Base-by-base conservation (phyloP, 2,888 invertebrate genomes). In the Pseudoips prasinana region DNA sequence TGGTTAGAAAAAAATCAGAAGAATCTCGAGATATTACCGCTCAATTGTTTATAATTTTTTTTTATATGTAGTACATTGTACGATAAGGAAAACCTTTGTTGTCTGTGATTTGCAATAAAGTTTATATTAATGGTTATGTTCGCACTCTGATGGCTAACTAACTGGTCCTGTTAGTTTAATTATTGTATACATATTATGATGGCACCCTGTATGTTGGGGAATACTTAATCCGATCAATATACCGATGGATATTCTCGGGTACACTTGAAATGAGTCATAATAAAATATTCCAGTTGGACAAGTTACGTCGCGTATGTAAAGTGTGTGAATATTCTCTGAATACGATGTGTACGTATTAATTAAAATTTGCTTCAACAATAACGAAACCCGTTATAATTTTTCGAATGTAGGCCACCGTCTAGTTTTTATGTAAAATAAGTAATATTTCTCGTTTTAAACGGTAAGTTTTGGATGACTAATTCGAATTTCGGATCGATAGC, bases 371-470 rank as follows among this genome's bases (percentile, higher is more conserved):
- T 58, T 62, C 49, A 62, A 60, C 67, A 69, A 69, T 60, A 47
- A 58, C 59, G 43, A 64, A 50, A 48, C 46, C 72, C 72, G 73
- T 70, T 69, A 66, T 34, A 46, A 37, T 46, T 42, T 39, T 38
- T 23, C 31, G 33, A 41, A 58, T 46, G 43, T 51, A 40, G 45
- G 34, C 43, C 38, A 32, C 40, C 29, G 29, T 28, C 40, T 31
- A 37, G 33, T 29, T 46, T 31, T 39, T 36, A 33, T 39, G 32
- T 22, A 33, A 44, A 30, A 24, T 32, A 29, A 44, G 35, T 49
- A 29, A 33, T 35, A 44, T 41, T 23, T 45, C 39, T 56, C 34
- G 38, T 46, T 56, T 48, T 52, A 33, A 56, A 56, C 48, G 57
- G 57, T 52, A 42, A 38, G 33, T 52, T 35, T n/a, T 25, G 32